A percentile compares a stretch with the other conserved stretches of the same genome.
Conservation (phyloP, 1,140 invertebrate genomes). For the Berghia stephanieae region DNA sequence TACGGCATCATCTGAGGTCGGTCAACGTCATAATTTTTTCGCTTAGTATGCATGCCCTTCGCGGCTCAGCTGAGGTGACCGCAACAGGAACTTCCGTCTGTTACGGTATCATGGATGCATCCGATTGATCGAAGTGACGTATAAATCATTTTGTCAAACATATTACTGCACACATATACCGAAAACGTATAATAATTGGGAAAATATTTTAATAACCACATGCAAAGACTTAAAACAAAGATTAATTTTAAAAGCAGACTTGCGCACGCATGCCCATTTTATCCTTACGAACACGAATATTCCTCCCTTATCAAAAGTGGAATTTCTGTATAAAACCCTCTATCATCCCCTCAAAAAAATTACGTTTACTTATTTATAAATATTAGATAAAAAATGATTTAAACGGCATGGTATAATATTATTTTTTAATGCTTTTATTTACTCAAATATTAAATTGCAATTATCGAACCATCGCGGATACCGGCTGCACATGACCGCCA, state of each 20-base stretch:
- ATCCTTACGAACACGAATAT: slow-evolving; percentile 32
- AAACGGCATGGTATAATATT: slow-evolving; percentile 35
- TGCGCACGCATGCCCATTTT: slow-evolving; percentile 31
- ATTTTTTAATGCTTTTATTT: too few species aligned
- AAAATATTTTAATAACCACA: too few species aligned
- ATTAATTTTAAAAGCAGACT: too few species aligned
- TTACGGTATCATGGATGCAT: too few species aligned
- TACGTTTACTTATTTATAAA: background rate
- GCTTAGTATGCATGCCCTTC: slow-evolving; percentile 42
- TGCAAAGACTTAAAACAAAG: too few species aligned
- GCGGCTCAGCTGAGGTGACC: slow-evolving; percentile 40
- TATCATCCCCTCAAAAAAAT: slow-evolving; percentile 6
- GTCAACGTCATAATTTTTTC: slow-evolving; percentile 60
- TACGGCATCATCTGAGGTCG: slow-evolving; percentile 47
- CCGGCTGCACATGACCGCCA: slow-evolving; percentile 52
- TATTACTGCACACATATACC: too few species aligned
- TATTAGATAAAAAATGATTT: background rate
- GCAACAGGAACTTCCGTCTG: slow-evolving; percentile 30
- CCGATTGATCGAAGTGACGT: too few species aligned
- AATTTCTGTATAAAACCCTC: background rate
- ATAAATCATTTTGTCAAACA: too few species aligned
- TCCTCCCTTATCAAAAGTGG: background rate
- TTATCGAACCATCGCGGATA: slow-evolving; percentile 27
- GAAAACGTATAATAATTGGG: too few species aligned
- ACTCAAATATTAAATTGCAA: slow-evolving; percentile 44